Evolutionary conservation across 2,888 invertebrate species (phyloP).

Genomic region (Thymelicus lineola): DNA sequence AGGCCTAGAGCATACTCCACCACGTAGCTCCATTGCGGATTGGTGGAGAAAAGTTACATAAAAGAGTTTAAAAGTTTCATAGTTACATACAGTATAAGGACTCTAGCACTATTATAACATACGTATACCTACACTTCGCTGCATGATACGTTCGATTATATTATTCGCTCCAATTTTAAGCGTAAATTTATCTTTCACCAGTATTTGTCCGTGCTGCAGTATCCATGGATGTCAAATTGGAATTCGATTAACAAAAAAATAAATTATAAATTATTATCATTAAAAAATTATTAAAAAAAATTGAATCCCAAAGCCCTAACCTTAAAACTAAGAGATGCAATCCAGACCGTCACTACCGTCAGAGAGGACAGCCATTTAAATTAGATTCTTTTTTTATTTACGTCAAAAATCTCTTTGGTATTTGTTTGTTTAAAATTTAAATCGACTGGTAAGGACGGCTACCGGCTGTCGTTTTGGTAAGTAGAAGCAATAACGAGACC

Average conservation of each 20-base stretch:
- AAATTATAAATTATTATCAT: background rate
- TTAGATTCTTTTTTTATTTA: conserved; percentile 3
- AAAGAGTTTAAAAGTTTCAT: no score
- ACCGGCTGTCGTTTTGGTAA: conserved; percentile 30
- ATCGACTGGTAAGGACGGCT: conserved; percentile 2
- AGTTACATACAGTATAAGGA: no score
- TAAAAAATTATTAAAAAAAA: no score
- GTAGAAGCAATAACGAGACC: conserved; percentile 43
- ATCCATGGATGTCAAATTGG: background rate
- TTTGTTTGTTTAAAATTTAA: conserved; percentile 21
- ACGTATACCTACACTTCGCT: background rate
- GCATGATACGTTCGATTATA: background rate
- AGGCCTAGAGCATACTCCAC: no score
- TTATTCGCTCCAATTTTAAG: background rate
- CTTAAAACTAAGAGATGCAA: background rate
- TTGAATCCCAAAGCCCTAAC: background rate
- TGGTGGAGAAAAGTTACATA: no score
- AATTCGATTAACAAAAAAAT: no score
- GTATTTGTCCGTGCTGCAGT: background rate
- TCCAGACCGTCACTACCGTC: background rate
- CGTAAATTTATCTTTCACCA: background rate
- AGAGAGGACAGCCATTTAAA: conserved; percentile 20
- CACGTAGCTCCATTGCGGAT: no score
- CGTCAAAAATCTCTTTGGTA: conserved; percentile 1
- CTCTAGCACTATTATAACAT: background rate